Evolutionary conservation across 2,113 vertebrate genomes (phyloP).

Genomic region (Orycteropus afer): DNA sequence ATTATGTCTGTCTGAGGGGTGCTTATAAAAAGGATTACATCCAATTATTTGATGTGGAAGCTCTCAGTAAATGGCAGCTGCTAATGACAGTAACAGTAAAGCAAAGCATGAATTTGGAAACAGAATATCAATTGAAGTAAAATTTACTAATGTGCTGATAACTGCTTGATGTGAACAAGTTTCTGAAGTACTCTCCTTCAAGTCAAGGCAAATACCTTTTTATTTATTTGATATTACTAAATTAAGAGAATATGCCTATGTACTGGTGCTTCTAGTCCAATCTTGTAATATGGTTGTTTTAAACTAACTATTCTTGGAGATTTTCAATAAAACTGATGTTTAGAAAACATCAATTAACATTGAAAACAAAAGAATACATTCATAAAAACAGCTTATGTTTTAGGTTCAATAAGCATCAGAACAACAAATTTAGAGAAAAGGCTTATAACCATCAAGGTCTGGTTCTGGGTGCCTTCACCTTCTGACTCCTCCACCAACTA

Average conservation of each 20-base stretch:
- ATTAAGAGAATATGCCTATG: background rate
- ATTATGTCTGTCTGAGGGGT: background rate
- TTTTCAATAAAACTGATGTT: background rate
- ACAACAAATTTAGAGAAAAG: background rate
- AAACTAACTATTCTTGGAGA: constrained; percentile 2
- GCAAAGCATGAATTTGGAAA: constrained; percentile 29
- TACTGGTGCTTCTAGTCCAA: background rate
- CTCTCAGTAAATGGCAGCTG: background rate
- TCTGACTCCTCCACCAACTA: background rate
- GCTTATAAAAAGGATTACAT: no score
- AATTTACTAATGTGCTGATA: background rate
- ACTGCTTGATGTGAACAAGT: background rate
- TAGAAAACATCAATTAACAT: constrained; percentile 9
- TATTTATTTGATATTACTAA: background rate
- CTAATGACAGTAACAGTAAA: background rate
- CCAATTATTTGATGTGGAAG: no score
- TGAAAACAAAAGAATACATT: background rate
- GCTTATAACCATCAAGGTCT: background rate
- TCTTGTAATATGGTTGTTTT: background rate
- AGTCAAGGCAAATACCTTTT: background rate
- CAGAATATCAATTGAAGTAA: background rate
- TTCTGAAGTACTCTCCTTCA: background rate
- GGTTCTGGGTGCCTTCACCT: background rate
- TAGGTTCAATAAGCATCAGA: background rate
- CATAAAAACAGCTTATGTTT: background rate